Evolutionary conservation across 2,888 invertebrate species (phyloP).

Genomic region (Eristalis intricaria): DNA sequence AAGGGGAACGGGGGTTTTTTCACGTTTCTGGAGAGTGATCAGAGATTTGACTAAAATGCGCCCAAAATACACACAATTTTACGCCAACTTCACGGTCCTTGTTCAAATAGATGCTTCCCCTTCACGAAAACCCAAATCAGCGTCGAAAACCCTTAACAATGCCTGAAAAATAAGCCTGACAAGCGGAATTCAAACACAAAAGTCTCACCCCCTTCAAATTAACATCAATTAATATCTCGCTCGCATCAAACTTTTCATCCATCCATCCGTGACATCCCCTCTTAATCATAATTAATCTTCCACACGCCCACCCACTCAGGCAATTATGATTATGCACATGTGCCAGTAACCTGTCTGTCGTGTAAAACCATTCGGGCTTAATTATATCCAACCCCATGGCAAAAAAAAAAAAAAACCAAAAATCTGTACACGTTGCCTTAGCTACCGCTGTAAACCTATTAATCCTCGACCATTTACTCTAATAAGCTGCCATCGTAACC

Average conservation of each 20-base stretch:
- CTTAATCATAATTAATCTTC: constrained; percentile 32
- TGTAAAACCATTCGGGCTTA: constrained; percentile 9
- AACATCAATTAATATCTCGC: constrained; percentile 7
- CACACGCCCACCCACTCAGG: not conserved
- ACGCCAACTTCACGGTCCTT: no score
- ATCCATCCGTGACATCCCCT: not conserved
- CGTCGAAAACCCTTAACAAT: no score
- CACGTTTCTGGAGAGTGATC: not conserved
- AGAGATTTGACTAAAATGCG: no score
- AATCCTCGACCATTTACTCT: constrained; percentile 23
- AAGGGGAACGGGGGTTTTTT: not conserved
- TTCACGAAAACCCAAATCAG: no score
- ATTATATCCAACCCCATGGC: constrained; percentile 2
- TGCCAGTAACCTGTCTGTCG: not conserved
- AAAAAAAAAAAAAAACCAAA: not conserved
- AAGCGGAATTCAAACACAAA: no score
- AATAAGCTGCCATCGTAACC: constrained; percentile 25
- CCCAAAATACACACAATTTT: no score
- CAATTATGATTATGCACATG: not conserved
- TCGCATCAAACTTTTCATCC: not conserved
- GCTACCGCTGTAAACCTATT: constrained; percentile 23
- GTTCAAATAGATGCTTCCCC: no score
- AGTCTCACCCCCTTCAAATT: no score
- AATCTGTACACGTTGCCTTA: not conserved
- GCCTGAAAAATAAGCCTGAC: no score